phyloP scores from a whole-genome alignment of 2,797 vertebrate genomes.

The Malurus splendens region DNA sequence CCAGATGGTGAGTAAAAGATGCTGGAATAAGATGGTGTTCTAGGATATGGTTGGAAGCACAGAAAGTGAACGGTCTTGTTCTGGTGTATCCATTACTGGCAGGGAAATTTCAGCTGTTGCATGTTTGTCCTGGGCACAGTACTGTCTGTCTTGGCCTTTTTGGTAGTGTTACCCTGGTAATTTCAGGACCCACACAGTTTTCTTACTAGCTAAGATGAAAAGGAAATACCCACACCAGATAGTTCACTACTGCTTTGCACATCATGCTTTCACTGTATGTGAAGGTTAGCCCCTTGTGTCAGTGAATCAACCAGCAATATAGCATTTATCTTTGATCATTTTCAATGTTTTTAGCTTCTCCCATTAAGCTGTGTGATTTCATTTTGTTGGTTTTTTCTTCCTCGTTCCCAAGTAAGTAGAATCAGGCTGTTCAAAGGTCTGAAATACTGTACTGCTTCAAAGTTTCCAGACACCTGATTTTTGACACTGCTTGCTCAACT shows the following conservation, averaged over 20 bases:
- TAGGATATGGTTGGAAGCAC: background rate
- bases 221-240: background rate
- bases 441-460: background rate
- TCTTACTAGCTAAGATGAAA: background rate
- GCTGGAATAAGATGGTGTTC: background rate
- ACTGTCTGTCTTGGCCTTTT: background rate
- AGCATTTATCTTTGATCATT: background rate
- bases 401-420: background rate
- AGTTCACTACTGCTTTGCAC: background rate
- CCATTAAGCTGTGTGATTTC: background rate
- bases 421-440: background rate
- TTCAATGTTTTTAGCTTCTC: background rate
- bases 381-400: background rate
- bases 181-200: background rate
- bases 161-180: background rate
- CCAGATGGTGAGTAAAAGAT: slow-evolving; percentile 84
- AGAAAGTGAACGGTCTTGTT: background rate
- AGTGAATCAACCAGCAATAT: background rate
- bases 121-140: background rate
- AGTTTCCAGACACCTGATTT: background rate
- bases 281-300: background rate
- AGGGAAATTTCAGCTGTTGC: background rate
- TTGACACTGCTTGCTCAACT: background rate
- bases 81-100: background rate
- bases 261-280: background rate